Evolutionary conservation across 2,797 vertebrate species (phyloP), one percentile per base, ranked within the genome.

Genomic region (Poeciliopsis paucimaculata): DNA sequence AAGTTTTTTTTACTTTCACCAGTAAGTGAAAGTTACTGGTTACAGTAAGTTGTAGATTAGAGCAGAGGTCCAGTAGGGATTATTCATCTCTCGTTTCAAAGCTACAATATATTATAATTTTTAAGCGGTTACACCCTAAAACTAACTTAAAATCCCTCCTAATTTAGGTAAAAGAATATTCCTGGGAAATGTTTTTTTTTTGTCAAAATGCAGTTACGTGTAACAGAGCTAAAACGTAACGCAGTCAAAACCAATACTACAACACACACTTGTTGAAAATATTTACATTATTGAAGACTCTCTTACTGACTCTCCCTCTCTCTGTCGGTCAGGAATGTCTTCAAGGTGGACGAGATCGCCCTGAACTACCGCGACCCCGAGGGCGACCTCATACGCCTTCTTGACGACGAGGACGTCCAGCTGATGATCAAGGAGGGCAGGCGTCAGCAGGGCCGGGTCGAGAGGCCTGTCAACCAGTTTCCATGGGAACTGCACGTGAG

Each of bases 401-500:
- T 98, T 0, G 97, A 97, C 0, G 90, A 98, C 11, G 95, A 97
- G 71, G 98, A 99, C 2, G 88, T 99, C 66, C 83, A 86, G 12
- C 95, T 99, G 88, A 98, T 99, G 97, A 95, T 98, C 82, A 77
- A 23, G 73, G 95, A 96, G 91, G 92, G 96, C 90, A 94, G 79
- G 49, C 31, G 36, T 46, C 93, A 87, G 12, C 75, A 82, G 71
- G 83, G 53, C n/a, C 79, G 82, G 43, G 86, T 93, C 82, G 93
- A 91, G 34, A 92, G 95, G 23, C 95, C 96, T 0, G 86, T 95
- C 84, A 96, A 96, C 90, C 95, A 96, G 91, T 99, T 97, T 81
- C 91, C 96, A 0, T 99, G 98, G 98, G 96, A 97, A 83, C 87
- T 99, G 77, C 93, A 97, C 0, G 86, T 98, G 78, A 97, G 97